These are phyloP conservation scores for Crotalus horridus DNA, from an alignment of 2,113 vertebrate genomes.

Conservation along the genomic window DNA sequence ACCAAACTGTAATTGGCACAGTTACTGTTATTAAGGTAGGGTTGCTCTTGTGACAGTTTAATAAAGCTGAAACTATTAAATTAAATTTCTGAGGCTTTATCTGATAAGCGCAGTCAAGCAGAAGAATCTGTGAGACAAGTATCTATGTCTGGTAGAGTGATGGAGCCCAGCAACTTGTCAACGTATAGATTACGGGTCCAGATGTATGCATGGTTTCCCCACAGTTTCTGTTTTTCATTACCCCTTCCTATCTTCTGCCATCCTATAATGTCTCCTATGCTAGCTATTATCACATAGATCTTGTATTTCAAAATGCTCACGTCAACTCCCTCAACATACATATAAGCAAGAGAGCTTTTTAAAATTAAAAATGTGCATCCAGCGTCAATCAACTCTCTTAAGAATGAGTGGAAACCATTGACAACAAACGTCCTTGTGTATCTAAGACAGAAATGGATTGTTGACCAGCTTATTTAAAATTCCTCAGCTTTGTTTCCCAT, in stretches of 20 bases:
- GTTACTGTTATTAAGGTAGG: conserved; percentile 76
- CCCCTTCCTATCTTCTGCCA: conserved; percentile 4
- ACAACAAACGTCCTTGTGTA: neutral
- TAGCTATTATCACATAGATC: neutral
- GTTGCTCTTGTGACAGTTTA: conserved; percentile 75
- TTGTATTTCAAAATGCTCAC: conserved; percentile 36
- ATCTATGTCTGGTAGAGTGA: conserved; percentile 59
- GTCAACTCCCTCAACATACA: neutral
- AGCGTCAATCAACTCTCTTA: neutral
- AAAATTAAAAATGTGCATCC: neutral
- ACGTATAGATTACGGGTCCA: conserved; percentile 52
- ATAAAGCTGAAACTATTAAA: conserved; percentile 84
- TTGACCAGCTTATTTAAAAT: neutral
- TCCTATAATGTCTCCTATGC: conserved; percentile 16
- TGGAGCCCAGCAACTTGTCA: conserved; percentile 61
- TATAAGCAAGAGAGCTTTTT: neutral
- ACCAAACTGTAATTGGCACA: conserved; percentile 79
- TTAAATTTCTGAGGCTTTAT: conserved; percentile 78
- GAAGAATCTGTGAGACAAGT: conserved; percentile 59
- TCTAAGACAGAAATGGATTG: neutral
- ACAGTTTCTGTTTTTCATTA: conserved; percentile 36
- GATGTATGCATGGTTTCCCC: conserved; percentile 8
- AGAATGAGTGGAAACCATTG: neutral
- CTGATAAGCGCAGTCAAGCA: conserved; percentile 68
- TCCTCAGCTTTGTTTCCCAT: neutral